Percentiles rank a stretch among this genome's conserved stretches.
Evolutionary conservation across 2,888 invertebrate genomes (phyloP).

Genomic region (Trissolcus brochymenae): DNA sequence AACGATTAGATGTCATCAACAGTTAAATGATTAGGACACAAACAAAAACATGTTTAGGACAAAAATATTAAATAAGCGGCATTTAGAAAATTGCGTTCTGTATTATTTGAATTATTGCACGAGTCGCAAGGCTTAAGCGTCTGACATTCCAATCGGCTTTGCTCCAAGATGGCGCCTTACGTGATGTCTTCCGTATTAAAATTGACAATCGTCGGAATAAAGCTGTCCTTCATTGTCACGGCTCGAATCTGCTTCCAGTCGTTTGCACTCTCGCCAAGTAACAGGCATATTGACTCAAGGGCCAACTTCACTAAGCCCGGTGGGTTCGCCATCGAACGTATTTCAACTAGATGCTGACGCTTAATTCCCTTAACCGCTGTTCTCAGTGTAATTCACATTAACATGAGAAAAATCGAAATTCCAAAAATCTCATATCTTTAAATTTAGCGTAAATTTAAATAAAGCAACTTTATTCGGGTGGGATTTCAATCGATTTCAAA

Average conservation of each 20-base stretch:
- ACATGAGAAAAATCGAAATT: constrained; percentile 1
- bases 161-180: constrained; percentile 80
- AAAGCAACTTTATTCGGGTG: too few species aligned
- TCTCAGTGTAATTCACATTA: constrained; percentile 57
- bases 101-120: constrained; percentile 48
- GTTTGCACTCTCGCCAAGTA: constrained; percentile 92
- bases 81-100: constrained; percentile 15
- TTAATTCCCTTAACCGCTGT: constrained; percentile 95
- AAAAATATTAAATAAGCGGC: constrained; percentile 65
- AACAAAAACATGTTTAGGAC: constrained; percentile 46
- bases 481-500: too few species aligned
- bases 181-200: constrained; percentile 94
- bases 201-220: constrained; percentile 95
- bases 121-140: constrained; percentile 44
- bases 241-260: constrained; percentile 96
- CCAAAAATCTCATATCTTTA: not conserved
- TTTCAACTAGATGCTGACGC: constrained; percentile 96
- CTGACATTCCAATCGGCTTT: constrained; percentile 37
- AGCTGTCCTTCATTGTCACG: constrained; percentile 95
- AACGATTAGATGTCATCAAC: constrained; percentile 27
- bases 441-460: not conserved
- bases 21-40: constrained; percentile 44
- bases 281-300: constrained; percentile 94
- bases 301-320: constrained; percentile 95
- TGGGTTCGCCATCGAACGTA: constrained; percentile 95